Base-by-base conservation (phyloP, 2,797 vertebrate species). In the Mormyrus hasselquistii region DNA sequence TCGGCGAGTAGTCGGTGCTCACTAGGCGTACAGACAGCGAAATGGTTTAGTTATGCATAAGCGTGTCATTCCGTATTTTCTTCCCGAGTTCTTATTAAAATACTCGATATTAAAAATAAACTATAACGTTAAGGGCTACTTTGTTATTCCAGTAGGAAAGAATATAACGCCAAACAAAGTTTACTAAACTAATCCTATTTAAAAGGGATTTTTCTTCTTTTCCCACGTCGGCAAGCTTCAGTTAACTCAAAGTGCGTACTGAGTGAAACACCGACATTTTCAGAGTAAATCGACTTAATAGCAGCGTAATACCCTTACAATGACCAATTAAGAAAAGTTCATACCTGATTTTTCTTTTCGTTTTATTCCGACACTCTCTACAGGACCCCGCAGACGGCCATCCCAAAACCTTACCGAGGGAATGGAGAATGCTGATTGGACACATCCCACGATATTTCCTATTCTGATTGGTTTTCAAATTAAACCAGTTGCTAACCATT, bases 361-460 rank as follows among this genome's bases (percentile, higher is more conserved):
- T 65, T 83, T 89, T 90, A 83, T 89, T 89, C 90, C 90, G 90
- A 88, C 90, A 86, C 87, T 90, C 90, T 83, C 62, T 79, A 53
- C 53, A 89, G 91, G 87, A 83, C 89, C 88, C 89, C 89, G 88
- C 89, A 85, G 87, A 91, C 88, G 65, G 87, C 87, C 90, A 90
- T 65, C 82, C 84, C 90, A 89, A 86, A 87, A 57, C 55, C 52
- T 88, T 84, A 89, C 55, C 85, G 69, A 86, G 55, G 88, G 59
- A 88, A 88, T 83, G 69, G 44, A 88, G 88, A 22, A 38, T 19
- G 59, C 90, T 90, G 86, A 93, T 93, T 93, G 92, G 92, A 82
- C 41, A 73, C 25, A 7, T 4, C 57, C 44, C 25, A 69, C 41
- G 9, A 73, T 53, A 50, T 52, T 49, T 29, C 50, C 14, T 0